Percentiles rank a stretch among this genome's conserved stretches.
phyloP scores from a whole-genome alignment of 2,113 vertebrate genomes.

The Spea multiplicata region DNA sequence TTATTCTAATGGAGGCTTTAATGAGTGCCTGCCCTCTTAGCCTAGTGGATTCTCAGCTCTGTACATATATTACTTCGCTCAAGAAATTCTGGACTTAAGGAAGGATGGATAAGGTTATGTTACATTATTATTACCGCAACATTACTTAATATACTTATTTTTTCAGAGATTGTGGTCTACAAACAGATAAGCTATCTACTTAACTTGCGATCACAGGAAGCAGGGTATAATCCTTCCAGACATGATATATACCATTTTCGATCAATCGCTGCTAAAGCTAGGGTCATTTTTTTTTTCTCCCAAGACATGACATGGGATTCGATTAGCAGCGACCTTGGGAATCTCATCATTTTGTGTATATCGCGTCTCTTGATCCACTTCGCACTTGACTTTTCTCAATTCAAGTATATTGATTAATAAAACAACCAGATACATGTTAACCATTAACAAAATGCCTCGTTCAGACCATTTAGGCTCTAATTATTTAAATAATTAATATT shows the following conservation, averaged over 20 bases:
- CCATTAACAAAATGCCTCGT: no score
- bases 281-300: no score
- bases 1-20: conserved; percentile 12
- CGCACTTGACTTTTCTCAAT: no score
- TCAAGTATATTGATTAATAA: no score
- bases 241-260: not conserved
- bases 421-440: no score
- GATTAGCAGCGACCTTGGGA: no score
- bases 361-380: no score
- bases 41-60: not conserved
- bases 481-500: no score
- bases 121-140: not conserved
- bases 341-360: no score
- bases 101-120: not conserved
- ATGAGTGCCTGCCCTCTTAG: not conserved
- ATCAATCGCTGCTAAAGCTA: not conserved
- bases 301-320: no score
- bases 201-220: not conserved
- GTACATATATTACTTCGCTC: not conserved
- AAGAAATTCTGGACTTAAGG: not conserved
- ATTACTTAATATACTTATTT: not conserved
- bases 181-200: not conserved
- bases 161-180: not conserved
- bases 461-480: no score
- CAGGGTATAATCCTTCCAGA: not conserved